Conservation (phyloP, 1,140 invertebrate genomes). For the Stegodyphus mimosarum region DNA sequence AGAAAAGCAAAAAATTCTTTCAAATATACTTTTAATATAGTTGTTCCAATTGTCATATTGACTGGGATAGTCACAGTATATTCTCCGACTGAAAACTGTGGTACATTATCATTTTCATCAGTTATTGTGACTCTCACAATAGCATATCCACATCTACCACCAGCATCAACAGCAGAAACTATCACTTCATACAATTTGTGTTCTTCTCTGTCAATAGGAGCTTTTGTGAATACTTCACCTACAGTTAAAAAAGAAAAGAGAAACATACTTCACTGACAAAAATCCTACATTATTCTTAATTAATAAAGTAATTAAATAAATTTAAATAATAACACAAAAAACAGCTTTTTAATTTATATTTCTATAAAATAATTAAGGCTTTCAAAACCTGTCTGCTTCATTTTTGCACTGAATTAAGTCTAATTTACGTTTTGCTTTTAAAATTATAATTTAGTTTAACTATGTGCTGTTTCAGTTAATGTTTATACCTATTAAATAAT, state of each 20-base stretch:
- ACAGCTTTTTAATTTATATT: neutral
- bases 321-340: neutral
- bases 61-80: constrained; percentile 80
- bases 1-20: too few relatives aligned
- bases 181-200: constrained; percentile 81
- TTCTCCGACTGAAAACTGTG: constrained; percentile 81
- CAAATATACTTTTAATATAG: constrained; percentile 78
- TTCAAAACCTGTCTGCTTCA: too few relatives aligned
- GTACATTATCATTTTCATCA: constrained; percentile 90
- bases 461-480: too few relatives aligned
- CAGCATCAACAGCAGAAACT: constrained; percentile 86
- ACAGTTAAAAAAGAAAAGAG: constrained; percentile 62
- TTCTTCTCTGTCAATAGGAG: constrained; percentile 82
- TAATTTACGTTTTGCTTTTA: too few relatives aligned
- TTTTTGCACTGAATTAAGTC: too few relatives aligned
- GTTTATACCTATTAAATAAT: too few relatives aligned
- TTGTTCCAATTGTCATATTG: constrained; percentile 74
- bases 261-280: neutral
- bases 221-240: constrained; percentile 82
- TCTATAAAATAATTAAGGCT: too few relatives aligned
- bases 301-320: neutral
- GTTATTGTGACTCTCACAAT: constrained; percentile 80
- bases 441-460: too few relatives aligned
- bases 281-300: too few relatives aligned
- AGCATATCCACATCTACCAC: constrained; percentile 82